Conservation (phyloP, 2,797 vertebrate genomes). For the Lemur catta region DNA sequence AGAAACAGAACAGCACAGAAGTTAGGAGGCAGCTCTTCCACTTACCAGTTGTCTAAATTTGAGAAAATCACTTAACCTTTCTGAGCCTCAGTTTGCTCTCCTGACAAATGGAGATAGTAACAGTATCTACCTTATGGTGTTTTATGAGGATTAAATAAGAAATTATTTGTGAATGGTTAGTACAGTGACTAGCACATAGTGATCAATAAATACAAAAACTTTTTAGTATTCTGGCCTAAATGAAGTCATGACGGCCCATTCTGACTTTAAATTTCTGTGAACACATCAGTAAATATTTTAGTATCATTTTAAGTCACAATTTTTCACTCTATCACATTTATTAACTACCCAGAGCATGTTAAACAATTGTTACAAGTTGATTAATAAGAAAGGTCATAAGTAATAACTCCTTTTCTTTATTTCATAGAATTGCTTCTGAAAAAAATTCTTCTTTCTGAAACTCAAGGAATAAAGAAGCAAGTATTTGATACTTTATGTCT, state of each 20-base stretch:
- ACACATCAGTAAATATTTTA: background rate
- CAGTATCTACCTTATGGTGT: background rate
- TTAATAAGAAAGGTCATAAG: background rate
- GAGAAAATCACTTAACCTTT: background rate
- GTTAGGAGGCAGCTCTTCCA: background rate
- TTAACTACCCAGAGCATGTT: background rate
- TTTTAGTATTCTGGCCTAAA: background rate
- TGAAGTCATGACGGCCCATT: background rate
- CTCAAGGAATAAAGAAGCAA: conserved; percentile 20
- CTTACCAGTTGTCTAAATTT: background rate
- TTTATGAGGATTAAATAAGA: background rate
- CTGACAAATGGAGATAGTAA: background rate
- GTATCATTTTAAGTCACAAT: background rate
- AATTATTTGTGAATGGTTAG: background rate
- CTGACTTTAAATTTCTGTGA: conserved; percentile 1
- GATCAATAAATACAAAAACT: background rate
- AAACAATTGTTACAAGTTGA: conserved; percentile 7
- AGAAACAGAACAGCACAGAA: background rate
- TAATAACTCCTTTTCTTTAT: conserved; percentile 52
- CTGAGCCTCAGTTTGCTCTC: background rate
- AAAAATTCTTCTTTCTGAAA: conserved; percentile 62
- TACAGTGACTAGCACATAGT: background rate
- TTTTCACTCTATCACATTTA: background rate
- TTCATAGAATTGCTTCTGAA: conserved; percentile 67
- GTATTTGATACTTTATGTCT: conserved; percentile 18